Evolutionary conservation across 2,888 invertebrate species (phyloP), one percentile per base, ranked within the genome.

Genomic region (Napeogenes inachia): DNA sequence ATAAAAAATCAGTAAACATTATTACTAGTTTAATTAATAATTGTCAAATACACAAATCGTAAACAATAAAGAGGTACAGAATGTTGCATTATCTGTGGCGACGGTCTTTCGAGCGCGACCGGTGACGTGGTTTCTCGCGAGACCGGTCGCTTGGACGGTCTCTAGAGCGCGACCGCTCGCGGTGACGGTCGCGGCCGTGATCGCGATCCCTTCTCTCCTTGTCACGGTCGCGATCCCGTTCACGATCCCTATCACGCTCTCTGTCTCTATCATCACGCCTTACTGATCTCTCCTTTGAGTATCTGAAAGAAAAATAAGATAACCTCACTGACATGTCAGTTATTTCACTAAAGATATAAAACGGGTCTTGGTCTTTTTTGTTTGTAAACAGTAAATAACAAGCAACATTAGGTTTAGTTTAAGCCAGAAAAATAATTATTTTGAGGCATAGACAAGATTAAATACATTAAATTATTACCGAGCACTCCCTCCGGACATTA

Each of bases 211-310:
- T 70, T 53, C 58, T 62, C 45, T 77, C 75, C 4, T 74, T 65
- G 10, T 71, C 73, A 2, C 77, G 71, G 8, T 81, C 82, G 10
- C 84, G 74, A n/a, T 82, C 81, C 2, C 80, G 74, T 2, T 81
- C 81, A 32, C 82, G 73, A 21, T 85, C 85, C 21, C 84, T 76
- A 4, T 82, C 85, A 3, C 80, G 75, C 2, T 80, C 82, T 45
- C 79, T 74, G 10, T 72, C 79, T 68, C 78, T 85, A 53, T 88
- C 87, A 56, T 90, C 91, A 5, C 89, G 84, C 63, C 86, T 84
- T 38, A 71, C 62, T 1, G 79, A 71, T 75, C 81, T 85, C 62
- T 91, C 89, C 78, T 87, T 89, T 68, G 82, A 70, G 68, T 91
- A 89, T 72, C 92, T 92, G 78, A n/a, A 84, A 83, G 46, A 67